Percentiles rank a stretch among this genome's conserved stretches.
phyloP scores from a whole-genome alignment of 1,140 invertebrate genomes.

The Zaprionus ornatus region DNA sequence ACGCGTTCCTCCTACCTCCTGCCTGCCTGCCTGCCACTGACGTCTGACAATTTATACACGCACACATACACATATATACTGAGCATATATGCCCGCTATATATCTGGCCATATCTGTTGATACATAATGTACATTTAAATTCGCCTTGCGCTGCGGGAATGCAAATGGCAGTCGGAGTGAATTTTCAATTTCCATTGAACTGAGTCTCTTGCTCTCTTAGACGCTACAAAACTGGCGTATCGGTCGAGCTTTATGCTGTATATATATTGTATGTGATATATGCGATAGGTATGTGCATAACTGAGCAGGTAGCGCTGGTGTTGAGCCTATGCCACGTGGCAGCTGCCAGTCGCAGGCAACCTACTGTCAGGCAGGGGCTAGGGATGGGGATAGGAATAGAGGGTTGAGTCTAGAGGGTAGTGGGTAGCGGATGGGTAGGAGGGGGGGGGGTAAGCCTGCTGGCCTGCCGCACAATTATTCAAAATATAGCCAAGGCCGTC shows the following conservation, averaged over 20 bases:
- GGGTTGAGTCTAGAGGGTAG: neutral
- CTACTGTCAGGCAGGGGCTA: neutral
- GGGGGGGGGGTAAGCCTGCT: neutral
- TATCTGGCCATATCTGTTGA: constrained; percentile 7
- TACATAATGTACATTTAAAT: neutral
- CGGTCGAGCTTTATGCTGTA: neutral
- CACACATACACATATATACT: neutral
- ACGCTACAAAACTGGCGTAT: neutral
- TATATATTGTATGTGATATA: neutral
- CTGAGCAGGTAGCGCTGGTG: constrained; percentile 13
- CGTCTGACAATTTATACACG: constrained; percentile 49
- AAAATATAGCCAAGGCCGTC: constrained; percentile 55
- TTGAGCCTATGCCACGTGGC: constrained; percentile 15
- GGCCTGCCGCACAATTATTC: constrained; percentile 56
- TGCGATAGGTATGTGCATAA: neutral
- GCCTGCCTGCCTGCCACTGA: constrained; percentile 41
- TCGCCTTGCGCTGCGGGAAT: constrained; percentile 3
- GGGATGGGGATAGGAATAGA: neutral
- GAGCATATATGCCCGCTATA: neutral
- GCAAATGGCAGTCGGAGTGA: constrained; percentile 8
- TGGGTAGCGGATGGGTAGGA: too few species aligned
- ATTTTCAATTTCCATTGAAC: constrained; percentile 26
- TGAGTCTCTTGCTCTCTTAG: neutral
- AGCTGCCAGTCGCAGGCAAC: constrained; percentile 19
- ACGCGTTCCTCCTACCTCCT: constrained; percentile 15